Conservation (phyloP, 2,888 invertebrate species). For the Philereme transversata region DNA sequence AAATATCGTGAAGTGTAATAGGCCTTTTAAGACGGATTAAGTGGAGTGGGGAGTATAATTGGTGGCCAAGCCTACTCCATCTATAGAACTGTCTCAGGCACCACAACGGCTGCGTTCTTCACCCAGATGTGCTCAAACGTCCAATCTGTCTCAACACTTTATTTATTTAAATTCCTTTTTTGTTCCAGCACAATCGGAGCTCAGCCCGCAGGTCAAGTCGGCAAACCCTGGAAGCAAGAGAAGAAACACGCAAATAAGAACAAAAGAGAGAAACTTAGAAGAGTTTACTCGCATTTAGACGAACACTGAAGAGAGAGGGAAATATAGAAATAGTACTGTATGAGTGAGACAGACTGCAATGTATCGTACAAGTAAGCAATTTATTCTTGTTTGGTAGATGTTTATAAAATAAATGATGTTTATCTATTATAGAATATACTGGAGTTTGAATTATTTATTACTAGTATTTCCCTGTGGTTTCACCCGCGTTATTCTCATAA, state of each 20-base stretch:
- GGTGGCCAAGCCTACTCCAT: too few relatives aligned
- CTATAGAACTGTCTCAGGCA: too few relatives aligned
- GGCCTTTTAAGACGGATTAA: too few relatives aligned
- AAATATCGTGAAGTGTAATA: too few relatives aligned
- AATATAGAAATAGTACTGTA: conserved; percentile 23
- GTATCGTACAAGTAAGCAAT: conserved; percentile 10
- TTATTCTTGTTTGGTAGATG: conserved; percentile 16
- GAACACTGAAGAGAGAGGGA: conserved; percentile 81
- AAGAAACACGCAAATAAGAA: conserved; percentile 95
- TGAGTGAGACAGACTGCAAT: conserved; percentile 28
- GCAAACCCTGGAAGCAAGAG: conserved; percentile 91
- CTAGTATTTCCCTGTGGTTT: too few relatives aligned
- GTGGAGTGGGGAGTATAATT: too few relatives aligned
- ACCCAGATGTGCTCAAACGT: too few relatives aligned
- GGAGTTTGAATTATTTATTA: too few relatives aligned
- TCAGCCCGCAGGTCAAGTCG: conserved; percentile 53
- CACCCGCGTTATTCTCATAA: too few relatives aligned
- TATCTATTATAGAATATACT: background rate
- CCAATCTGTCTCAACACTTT: too few relatives aligned
- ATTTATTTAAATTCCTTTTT: conserved; percentile 15
- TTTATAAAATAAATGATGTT: conserved; percentile 21
- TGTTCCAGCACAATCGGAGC: conserved; percentile 58
- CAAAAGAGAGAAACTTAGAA: conserved; percentile 95
- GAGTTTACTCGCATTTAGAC: conserved; percentile 93
- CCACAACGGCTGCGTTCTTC: too few relatives aligned